Evolutionary conservation across 2,888 invertebrate species (phyloP).

Genomic region (Agonopterix arenella): DNA sequence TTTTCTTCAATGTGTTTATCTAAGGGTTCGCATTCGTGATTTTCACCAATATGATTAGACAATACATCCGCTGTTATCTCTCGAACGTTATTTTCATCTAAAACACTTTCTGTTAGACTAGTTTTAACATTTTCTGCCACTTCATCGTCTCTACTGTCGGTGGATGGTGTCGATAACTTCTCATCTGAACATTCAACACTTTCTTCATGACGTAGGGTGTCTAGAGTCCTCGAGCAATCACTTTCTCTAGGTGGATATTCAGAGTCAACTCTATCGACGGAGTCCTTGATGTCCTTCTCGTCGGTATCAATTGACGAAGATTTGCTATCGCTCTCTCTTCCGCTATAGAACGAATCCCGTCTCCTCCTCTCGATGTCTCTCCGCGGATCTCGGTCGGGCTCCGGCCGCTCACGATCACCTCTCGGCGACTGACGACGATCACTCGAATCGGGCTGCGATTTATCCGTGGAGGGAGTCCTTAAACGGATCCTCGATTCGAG

Average conservation of each 20-base stretch:
- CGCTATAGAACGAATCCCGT: constrained; percentile 23
- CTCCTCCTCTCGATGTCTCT: constrained; percentile 43
- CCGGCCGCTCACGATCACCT: constrained; percentile 28
- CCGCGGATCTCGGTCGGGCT: constrained; percentile 30
- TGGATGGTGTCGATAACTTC: neutral
- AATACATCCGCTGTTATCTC: no score
- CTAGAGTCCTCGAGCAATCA: constrained; percentile 6
- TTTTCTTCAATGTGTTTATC: no score
- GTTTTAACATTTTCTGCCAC: no score
- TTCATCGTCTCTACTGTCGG: no score
- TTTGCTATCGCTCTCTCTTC: constrained; percentile 24
- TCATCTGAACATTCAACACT: constrained; percentile 8
- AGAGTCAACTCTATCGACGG: constrained; percentile 26
- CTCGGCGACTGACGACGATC: constrained; percentile 30
- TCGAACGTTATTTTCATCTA: no score
- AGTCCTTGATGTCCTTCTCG: constrained; percentile 25
- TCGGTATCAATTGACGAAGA: constrained; percentile 20
- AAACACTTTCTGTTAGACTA: no score
- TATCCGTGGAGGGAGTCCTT: constrained; percentile 53
- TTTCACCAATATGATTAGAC: no score
- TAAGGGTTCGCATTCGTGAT: no score
- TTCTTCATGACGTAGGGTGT: constrained; percentile 6
- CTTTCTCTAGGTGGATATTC: constrained; percentile 25
- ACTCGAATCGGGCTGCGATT: constrained; percentile 18
- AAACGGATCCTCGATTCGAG: constrained; percentile 71